Evolutionary conservation across 2,113 vertebrate genomes (phyloP).

Genomic region (Empidonax alnorum): DNA sequence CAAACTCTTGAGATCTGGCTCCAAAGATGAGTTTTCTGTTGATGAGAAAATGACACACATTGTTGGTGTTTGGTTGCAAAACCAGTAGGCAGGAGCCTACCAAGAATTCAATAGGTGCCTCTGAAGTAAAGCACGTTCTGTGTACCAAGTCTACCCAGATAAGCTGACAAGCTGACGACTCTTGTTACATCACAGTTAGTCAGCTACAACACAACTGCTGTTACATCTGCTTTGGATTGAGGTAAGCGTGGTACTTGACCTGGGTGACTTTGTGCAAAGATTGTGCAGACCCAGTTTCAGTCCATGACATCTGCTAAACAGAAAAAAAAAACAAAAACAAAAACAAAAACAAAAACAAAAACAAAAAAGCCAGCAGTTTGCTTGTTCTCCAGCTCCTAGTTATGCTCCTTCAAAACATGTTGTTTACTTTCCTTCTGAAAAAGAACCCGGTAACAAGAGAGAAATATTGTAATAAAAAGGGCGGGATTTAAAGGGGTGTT

Average conservation of each 20-base stretch:
- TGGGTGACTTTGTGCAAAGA: neutral
- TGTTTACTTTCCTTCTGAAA: neutral
- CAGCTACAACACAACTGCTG: neutral
- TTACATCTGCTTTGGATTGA: neutral
- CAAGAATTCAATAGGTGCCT: neutral
- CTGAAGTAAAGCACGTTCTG: neutral
- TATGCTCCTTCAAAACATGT: neutral
- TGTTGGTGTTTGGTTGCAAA: neutral
- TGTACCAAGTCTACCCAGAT: fast-evolving
- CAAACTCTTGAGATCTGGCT: neutral
- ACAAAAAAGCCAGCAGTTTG: neutral
- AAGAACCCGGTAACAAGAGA: neutral
- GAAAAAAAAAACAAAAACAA: no score
- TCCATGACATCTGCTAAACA: neutral
- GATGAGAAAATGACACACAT: fast-evolving
- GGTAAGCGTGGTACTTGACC: neutral
- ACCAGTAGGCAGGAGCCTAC: neutral
- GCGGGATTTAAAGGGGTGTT: neutral
- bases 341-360: no score
- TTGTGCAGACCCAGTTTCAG: neutral
- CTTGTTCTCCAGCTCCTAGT: neutral
- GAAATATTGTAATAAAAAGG: neutral
- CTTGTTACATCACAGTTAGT: neutral
- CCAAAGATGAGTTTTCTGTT: neutral
- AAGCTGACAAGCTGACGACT: neutral